Percentiles rank a stretch among this genome's conserved stretches.
These are phyloP conservation scores for Heteromormyrus szaboi DNA, from an alignment of 2,797 vertebrate genomes.

Conservation along the genomic window DNA sequence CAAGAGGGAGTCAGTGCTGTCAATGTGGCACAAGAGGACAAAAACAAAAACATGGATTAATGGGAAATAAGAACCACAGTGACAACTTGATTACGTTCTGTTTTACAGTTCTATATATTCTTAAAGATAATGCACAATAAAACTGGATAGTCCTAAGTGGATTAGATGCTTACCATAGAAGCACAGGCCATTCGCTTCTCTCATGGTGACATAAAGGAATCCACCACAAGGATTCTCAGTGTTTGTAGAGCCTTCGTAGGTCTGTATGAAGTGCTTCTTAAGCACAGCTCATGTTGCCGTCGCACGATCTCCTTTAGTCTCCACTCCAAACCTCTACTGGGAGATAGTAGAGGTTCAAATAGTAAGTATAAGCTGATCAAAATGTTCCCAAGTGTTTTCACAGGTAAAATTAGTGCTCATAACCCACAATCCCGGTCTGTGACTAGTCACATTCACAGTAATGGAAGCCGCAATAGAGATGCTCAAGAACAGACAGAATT, in stretches of 20 bases:
- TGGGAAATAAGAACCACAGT: neutral
- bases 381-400: neutral
- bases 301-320: neutral
- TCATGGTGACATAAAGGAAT: neutral
- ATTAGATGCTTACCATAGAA: neutral
- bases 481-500: neutral
- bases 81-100: conserved; percentile 13
- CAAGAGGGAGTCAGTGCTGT: neutral
- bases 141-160: neutral
- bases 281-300: neutral
- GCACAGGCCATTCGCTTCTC: neutral
- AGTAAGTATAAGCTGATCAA: neutral
- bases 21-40: neutral
- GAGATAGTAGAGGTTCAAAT: neutral
- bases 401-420: neutral
- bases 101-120: conserved; percentile 5
- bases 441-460: neutral
- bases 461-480: neutral
- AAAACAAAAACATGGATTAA: neutral
- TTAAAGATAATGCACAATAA: neutral
- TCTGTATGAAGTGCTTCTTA: neutral
- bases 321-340: neutral
- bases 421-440: neutral
- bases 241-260: too few species aligned
- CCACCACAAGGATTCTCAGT: neutral